Percentiles rank a stretch among this genome's conserved stretches.
Evolutionary conservation across 1,140 invertebrate genomes (phyloP).

Genomic region (Acromyrmex echinatior): DNA sequence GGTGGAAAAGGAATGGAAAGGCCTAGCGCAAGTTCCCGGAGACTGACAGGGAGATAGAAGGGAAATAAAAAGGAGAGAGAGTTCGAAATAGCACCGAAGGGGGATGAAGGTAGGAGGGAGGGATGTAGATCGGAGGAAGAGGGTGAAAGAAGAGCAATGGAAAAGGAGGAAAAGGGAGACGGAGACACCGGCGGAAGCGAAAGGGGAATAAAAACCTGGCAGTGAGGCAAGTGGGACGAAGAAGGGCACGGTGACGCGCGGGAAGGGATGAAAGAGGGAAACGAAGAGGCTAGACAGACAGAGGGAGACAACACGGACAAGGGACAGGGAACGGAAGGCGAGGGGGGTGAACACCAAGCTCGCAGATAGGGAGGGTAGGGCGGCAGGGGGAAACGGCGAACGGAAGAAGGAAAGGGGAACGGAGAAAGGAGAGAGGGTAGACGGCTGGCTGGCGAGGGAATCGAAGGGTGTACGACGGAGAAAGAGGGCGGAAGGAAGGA

Average conservation of each 20-base stretch:
- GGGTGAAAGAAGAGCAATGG: slow-evolving; percentile 32
- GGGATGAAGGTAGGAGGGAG: slow-evolving; percentile 52
- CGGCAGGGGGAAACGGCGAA: slow-evolving; percentile 21
- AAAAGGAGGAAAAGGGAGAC: slow-evolving; percentile 15
- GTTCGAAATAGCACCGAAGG: slow-evolving; percentile 72
- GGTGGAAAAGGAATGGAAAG: slow-evolving; percentile 25
- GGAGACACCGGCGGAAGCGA: slow-evolving; percentile 31
- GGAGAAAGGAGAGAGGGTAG: slow-evolving; percentile 53
- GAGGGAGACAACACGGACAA: slow-evolving; percentile 54
- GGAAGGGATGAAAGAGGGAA: slow-evolving; percentile 53
- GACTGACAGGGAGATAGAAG: slow-evolving; percentile 57
- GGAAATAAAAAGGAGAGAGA: slow-evolving; percentile 73
- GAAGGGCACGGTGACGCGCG: slow-evolving; percentile 46
- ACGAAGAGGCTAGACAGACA: slow-evolving; percentile 59
- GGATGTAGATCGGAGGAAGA: background rate
- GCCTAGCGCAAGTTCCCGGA: slow-evolving; percentile 42
- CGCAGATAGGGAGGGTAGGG: slow-evolving; percentile 49
- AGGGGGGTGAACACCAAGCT: slow-evolving; percentile 22
- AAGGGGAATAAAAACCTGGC: slow-evolving; percentile 39
- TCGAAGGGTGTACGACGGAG: slow-evolving; percentile 50
- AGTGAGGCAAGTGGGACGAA: slow-evolving; percentile 42
- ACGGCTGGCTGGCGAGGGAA: slow-evolving; percentile 27
- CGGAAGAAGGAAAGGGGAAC: slow-evolving; percentile 60
- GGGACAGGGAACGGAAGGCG: slow-evolving; percentile 14
- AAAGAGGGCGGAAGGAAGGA: slow-evolving; percentile 60